Evolutionary conservation across 2,113 vertebrate species (phyloP).

Genomic region (Pseudonaja textilis): DNA sequence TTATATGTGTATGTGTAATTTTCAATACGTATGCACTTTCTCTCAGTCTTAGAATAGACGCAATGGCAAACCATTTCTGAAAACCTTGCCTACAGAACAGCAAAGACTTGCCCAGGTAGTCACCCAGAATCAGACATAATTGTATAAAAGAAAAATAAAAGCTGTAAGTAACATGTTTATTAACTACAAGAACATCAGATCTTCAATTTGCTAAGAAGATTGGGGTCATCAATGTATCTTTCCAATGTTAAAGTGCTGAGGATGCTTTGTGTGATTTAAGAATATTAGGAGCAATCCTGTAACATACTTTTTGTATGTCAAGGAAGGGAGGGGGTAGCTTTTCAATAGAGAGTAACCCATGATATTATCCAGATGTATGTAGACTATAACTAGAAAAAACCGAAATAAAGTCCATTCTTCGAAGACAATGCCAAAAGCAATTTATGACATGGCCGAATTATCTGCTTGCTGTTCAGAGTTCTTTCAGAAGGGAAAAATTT

Average conservation of each 20-base stretch:
- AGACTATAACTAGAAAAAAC: conserved; percentile 2
- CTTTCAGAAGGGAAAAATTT: not conserved
- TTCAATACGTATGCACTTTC: not conserved
- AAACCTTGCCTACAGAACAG: not conserved
- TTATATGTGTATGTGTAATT: not conserved
- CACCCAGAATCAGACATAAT: not conserved
- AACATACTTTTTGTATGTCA: conserved; percentile 8
- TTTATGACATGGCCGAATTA: not conserved
- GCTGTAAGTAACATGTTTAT: not conserved
- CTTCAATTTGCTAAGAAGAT: not conserved
- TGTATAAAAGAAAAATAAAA: not conserved
- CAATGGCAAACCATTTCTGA: not conserved
- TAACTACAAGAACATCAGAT: not conserved
- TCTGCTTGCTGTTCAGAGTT: not conserved
- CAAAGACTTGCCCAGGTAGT: not conserved
- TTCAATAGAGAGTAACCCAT: conserved; percentile 47
- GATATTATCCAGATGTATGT: conserved; percentile 54
- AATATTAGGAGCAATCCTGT: conserved; percentile 52
- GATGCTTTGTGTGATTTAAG: conserved; percentile 43
- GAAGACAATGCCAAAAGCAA: not conserved
- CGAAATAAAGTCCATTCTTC: not conserved
- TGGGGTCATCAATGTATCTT: not conserved
- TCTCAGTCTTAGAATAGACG: not conserved
- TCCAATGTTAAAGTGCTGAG: conserved; percentile 14
- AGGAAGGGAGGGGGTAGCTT: not conserved